Evolutionary conservation across 2,888 invertebrate genomes (phyloP).

Genomic region (Colostygia pectinataria): DNA sequence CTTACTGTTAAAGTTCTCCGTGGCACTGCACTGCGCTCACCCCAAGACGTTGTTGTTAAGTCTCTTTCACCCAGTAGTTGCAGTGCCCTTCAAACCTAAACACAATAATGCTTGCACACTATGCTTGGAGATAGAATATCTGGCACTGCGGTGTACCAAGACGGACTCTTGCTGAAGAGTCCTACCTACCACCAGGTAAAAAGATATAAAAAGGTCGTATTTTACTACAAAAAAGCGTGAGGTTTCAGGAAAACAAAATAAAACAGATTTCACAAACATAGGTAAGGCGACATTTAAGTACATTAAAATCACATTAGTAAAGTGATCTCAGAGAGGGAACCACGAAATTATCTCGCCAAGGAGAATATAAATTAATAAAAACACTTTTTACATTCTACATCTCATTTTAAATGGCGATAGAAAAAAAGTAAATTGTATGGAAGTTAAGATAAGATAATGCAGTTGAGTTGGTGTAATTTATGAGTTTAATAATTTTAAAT

Average conservation of each 20-base stretch:
- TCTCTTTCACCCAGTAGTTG: too few relatives aligned
- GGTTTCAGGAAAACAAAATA: conserved; percentile 44
- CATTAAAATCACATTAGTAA: conserved; percentile 83
- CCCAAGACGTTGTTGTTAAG: too few relatives aligned
- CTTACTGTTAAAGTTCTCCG: too few relatives aligned
- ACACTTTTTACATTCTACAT: conserved; percentile 63
- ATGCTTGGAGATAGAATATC: too few relatives aligned
- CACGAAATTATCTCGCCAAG: conserved; percentile 68
- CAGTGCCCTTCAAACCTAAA: too few relatives aligned
- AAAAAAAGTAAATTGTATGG: conserved; percentile 75
- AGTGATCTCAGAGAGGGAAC: conserved; percentile 63
- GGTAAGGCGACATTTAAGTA: conserved; percentile 71
- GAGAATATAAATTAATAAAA: conserved; percentile 76
- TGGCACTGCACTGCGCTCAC: too few relatives aligned
- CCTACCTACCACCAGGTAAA: too few relatives aligned
- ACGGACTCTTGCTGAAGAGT: too few relatives aligned
- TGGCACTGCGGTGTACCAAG: too few relatives aligned
- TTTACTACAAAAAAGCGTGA: neutral
- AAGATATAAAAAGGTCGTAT: too few relatives aligned
- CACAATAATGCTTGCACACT: too few relatives aligned
- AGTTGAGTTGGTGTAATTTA: conserved; percentile 38
- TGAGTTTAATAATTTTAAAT: neutral
- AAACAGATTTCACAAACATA: conserved; percentile 69
- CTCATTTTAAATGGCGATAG: conserved; percentile 58
- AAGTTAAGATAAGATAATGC: conserved; percentile 61